Evolutionary conservation across 1,140 invertebrate genomes (phyloP).

Genomic region (Eumaeus atala): DNA sequence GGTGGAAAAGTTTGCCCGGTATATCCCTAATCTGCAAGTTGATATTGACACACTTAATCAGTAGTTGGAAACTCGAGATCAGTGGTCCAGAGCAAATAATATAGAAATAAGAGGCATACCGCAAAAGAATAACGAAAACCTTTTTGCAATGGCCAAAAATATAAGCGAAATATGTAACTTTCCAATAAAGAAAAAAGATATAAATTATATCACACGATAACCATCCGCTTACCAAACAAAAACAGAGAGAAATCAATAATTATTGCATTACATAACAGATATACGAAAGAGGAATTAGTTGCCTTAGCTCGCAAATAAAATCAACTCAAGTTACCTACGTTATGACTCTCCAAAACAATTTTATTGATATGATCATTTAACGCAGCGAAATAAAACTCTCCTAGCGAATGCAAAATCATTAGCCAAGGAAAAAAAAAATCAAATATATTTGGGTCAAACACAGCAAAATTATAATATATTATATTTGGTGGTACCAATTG

Average conservation of each 20-base stretch:
- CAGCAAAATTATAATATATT: too few relatives aligned
- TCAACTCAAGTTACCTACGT: conserved; percentile 10
- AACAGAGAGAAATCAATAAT: conserved; percentile 25
- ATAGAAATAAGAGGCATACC: conserved; percentile 2
- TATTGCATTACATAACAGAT: conserved; percentile 23
- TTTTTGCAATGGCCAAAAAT: conserved; percentile 7
- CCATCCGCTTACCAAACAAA: conserved; percentile 18
- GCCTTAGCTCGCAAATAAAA: conserved; percentile 18
- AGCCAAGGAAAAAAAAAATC: too few relatives aligned
- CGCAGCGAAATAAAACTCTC: too few relatives aligned
- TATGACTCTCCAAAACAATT: conserved; percentile 8
- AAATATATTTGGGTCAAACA: too few relatives aligned
- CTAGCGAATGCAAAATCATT: too few relatives aligned
- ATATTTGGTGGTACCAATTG: too few relatives aligned
- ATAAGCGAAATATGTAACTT: conserved; percentile 14
- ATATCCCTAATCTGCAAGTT: background rate
- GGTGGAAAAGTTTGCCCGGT: background rate
- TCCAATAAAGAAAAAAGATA: conserved; percentile 18
- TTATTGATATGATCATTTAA: too few relatives aligned
- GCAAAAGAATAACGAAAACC: conserved; percentile 1
- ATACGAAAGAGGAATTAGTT: conserved; percentile 25
- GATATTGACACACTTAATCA: conserved; percentile 1
- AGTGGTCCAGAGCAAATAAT: conserved; percentile 4
- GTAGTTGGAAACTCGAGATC: conserved; percentile 1
- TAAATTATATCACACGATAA: conserved; percentile 24